Evolutionary conservation across 2,888 invertebrate genomes (phyloP).

Genomic region (Lepas anatifera): DNA sequence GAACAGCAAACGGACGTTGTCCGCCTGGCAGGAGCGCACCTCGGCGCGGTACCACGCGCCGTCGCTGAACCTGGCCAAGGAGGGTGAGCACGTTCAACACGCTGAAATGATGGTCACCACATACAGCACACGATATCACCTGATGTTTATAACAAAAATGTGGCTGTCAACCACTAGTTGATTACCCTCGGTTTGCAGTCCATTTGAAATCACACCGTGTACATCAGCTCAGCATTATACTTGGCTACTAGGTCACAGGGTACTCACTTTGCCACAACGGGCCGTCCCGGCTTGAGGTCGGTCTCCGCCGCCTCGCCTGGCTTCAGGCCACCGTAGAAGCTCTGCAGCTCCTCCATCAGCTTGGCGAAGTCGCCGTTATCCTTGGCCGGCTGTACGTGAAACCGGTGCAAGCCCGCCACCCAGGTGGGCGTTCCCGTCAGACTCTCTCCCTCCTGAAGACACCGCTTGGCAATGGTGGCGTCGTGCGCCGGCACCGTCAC

Average conservation of each 20-base stretch:
- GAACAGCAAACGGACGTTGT: not conserved
- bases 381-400: not conserved
- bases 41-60: conserved; percentile 5
- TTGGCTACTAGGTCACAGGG: too few species aligned
- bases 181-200: too few species aligned
- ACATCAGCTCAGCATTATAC: too few species aligned
- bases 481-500: not conserved
- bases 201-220: too few species aligned
- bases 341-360: not conserved
- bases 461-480: not conserved
- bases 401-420: not conserved
- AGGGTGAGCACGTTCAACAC: too few species aligned
- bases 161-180: too few species aligned
- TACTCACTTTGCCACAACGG: not conserved
- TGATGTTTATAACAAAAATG: too few species aligned
- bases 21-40: not conserved
- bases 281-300: not conserved
- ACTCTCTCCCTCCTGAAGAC: not conserved
- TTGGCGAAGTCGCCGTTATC: not conserved
- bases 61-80: not conserved
- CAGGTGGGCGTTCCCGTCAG: not conserved
- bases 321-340: not conserved
- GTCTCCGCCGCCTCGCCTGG: not conserved
- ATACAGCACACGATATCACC: too few species aligned
- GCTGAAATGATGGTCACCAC: too few species aligned